Base-by-base conservation (phyloP, 1,140 invertebrate genomes). In the Melitaea cinxia region DNA sequence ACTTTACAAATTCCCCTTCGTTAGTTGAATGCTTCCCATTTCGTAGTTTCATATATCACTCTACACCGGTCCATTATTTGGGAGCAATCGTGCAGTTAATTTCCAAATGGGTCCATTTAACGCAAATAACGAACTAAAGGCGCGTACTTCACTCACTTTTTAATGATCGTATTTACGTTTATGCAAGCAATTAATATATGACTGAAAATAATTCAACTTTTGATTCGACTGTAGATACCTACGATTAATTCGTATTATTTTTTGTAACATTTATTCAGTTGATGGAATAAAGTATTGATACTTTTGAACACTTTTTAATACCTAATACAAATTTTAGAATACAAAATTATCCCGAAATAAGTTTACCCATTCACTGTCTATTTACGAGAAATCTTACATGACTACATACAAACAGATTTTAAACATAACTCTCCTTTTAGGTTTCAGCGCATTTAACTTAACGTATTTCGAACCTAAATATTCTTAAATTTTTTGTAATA, bases 51-150 rank as follows among this genome's bases (percentile, higher is more conserved):
- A 75, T 75, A 80, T 80, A 82, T 78, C 70, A 72, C 73, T 75
- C 70, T 68, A 75, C 77, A 79, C 57, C 67, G 57, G 73, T 73
- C 59, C 72, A 83, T 89, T 89, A 85, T 88, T 82, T 74, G 70
- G 73, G 78, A 83, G 83, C 80, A 88, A 88, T 86, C 83, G 83
- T 80, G 86, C 85, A 89, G 86, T 85, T 88, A 89, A 89, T 88
- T 86, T 88, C 70, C 70, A 82, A 88, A 89, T 86, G 78, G 81
- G 78, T 62, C 78, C 84, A 89, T 88, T 89, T 83, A 83, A 79
- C 68, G 75, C 77, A 83, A 86, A 86, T 82, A 86, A 87, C 74
- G 82, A 78, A 81, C 76, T 73, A 57, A 68, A 71, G 70, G 68
- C 71, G 66, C 67, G 65, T 73, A 70, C 65, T 72, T 69, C 69